Percentiles rank a stretch among this genome's conserved stretches.
These are phyloP conservation scores for Mythimna ferrago DNA, from an alignment of 2,888 invertebrate species.

Conservation along the genomic window DNA sequence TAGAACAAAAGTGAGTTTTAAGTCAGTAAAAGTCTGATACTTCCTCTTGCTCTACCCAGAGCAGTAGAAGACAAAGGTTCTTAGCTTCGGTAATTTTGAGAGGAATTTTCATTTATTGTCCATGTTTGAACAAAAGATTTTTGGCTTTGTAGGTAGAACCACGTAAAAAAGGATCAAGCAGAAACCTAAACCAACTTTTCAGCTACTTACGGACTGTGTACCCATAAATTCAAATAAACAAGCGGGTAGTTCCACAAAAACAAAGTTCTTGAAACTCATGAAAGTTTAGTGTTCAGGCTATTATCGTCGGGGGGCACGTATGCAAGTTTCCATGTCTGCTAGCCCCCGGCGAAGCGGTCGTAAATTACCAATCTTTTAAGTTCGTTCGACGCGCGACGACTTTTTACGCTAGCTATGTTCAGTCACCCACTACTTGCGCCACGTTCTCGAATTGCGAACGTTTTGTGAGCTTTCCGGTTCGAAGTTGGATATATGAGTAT, in stretches of 20 bases:
- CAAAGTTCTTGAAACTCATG: slow-evolving; percentile 60
- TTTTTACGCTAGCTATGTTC: slow-evolving; percentile 21
- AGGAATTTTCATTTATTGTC: not conserved
- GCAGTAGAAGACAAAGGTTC: no score
- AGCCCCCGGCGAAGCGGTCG: slow-evolving; percentile 45
- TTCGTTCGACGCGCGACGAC: slow-evolving; percentile 42
- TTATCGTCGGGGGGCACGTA: slow-evolving; percentile 64
- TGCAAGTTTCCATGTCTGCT: slow-evolving; percentile 56
- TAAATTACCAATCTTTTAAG: slow-evolving; percentile 64
- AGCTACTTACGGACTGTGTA: slow-evolving; percentile 34
- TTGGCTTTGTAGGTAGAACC: not conserved
- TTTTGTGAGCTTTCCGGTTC: not conserved
- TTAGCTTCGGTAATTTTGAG: not conserved
- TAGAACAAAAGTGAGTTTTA: no score
- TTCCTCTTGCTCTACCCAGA: no score
- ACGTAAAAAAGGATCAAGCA: not conserved
- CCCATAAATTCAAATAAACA: slow-evolving; percentile 61
- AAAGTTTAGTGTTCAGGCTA: slow-evolving; percentile 59
- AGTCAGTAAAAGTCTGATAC: no score
- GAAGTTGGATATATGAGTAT: not conserved
- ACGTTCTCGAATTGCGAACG: slow-evolving; percentile 2
- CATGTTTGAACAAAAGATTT: not conserved
- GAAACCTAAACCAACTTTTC: slow-evolving; percentile 27
- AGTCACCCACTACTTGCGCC: slow-evolving; percentile 31
- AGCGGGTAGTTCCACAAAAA: slow-evolving; percentile 52